Percentiles rank a stretch among this genome's conserved stretches.
phyloP scores from a whole-genome alignment of 2,797 vertebrate genomes.

The Protonibea diacanthus region DNA sequence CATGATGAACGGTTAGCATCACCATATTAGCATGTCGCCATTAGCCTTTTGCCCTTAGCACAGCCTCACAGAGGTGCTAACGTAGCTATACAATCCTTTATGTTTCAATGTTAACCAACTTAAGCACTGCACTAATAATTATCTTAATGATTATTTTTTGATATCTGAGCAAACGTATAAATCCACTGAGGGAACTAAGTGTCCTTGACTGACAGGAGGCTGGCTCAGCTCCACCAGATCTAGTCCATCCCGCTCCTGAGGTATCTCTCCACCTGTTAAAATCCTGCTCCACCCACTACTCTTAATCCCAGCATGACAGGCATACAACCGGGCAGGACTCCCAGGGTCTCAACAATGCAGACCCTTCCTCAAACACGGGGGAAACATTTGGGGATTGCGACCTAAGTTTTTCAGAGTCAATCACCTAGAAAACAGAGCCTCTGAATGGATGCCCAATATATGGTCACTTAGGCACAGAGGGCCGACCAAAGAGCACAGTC shows the following conservation, averaged over 20 bases:
- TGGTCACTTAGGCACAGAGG: conserved; percentile 67
- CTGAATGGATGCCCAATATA: conserved; percentile 85
- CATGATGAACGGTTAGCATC: not conserved
- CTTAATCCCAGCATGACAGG: conserved; percentile 86
- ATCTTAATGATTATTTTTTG: too few relatives aligned
- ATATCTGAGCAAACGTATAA: not conserved
- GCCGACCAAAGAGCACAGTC: conserved; percentile 82
- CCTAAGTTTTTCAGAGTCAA: conserved; percentile 86
- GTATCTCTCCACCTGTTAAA: conserved; percentile 81
- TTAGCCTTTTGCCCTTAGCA: not conserved
- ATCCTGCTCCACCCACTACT: conserved; percentile 80
- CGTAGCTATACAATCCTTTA: not conserved
- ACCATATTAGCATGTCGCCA: not conserved
- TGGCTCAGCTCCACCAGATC: conserved; percentile 23
- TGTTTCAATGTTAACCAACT: not conserved
- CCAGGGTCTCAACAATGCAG: conserved; percentile 78
- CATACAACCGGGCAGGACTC: conserved; percentile 79
- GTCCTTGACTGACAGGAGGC: conserved; percentile 3
- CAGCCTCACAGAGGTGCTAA: not conserved
- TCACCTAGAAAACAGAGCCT: conserved; percentile 88
- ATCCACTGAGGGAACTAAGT: not conserved
- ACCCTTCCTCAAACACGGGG: conserved; percentile 85
- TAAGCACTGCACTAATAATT: not conserved
- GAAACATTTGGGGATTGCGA: conserved; percentile 89
- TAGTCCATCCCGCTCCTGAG: conserved; percentile 39